Evolutionary conservation across 2,888 invertebrate genomes (phyloP), one percentile per base, ranked within the genome.

Genomic region (Netelia melanura): DNA sequence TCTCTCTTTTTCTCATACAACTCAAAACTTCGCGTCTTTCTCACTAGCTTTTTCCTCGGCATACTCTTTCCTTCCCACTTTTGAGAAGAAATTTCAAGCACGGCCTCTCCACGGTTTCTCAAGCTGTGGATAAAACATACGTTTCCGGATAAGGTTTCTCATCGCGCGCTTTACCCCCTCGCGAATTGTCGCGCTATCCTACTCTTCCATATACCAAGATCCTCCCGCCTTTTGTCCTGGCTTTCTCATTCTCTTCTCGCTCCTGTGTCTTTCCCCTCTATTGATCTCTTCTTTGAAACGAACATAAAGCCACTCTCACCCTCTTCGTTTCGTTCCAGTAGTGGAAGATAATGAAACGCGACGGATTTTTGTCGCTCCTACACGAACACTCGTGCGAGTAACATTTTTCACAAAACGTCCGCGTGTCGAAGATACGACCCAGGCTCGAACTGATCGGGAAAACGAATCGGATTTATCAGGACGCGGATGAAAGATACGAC

Each of bases 271-370:
- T 21, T 62, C 21, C 8, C 54, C 30, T 10, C 62, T 11, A 48
- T 62, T 54, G 21, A 64, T 44, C 44, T 77, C 38, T 52, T 30
- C 80, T 58, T 61, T 71, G 54, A 62, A 25, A 78, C 10, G n/a
- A 52, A 48, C 61, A 67, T 44, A 54, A 74, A 81, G 67, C 23
- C 14, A 25, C 25, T 64, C 48, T 61, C 14, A 43, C 25, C 54
- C 30, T n/a, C 54, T 68, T 68, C 43, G 48, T 48, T 76, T 81
- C 76, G 70, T 67, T 52, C 61, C 64, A 78, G 23, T 68, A 61
- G 43, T 64, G 61, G 52, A 58, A 71, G 61, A 78, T 86, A 78
- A 78, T 71, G 65, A 70, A 81, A 78, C 58, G 65, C 72, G 44
- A 65, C 54, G 48, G 65, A 75, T 81, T 67, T 81, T 77, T 72